phyloP scores from a whole-genome alignment of 2,888 invertebrate genomes.

The Stegana nigrithorax region DNA sequence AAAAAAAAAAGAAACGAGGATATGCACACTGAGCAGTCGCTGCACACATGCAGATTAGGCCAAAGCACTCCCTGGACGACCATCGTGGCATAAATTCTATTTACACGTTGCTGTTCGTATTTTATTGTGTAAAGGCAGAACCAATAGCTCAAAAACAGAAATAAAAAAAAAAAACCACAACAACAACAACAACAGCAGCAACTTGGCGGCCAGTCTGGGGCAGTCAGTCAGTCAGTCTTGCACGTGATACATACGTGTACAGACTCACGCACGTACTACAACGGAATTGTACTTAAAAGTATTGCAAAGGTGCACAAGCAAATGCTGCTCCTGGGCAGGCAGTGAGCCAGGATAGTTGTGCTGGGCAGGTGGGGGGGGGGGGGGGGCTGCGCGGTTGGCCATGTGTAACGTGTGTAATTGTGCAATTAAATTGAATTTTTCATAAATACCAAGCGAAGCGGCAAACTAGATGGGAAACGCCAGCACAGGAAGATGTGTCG shows the following conservation, averaged over 20 bases:
- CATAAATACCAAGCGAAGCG: constrained; percentile 52
- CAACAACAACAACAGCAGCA: not conserved
- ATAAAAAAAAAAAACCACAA: not conserved
- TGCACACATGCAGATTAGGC: constrained; percentile 64
- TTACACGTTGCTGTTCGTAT: constrained; percentile 55
- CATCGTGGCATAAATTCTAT: constrained; percentile 67
- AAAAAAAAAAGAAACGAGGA: not conserved
- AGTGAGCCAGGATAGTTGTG: constrained; percentile 25
- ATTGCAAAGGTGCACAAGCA: constrained; percentile 53
- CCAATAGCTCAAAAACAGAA: constrained; percentile 19
- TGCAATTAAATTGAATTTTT: constrained; percentile 68
- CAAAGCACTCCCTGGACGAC: constrained; percentile 64
- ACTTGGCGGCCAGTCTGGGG: not conserved
- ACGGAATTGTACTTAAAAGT: constrained; percentile 49
- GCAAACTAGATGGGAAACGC: constrained; percentile 23
- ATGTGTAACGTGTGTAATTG: constrained; percentile 62
- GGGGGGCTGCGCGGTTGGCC: constrained; percentile 5
- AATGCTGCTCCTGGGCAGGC: too few species aligned
- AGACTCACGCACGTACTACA: too few species aligned
- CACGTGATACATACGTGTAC: not conserved
- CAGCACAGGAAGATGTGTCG: constrained; percentile 32
- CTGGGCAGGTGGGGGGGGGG: not conserved
- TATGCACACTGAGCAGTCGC: constrained; percentile 19
- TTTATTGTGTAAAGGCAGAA: constrained; percentile 11
- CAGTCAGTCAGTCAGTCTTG: not conserved